Evolutionary conservation across 2,888 invertebrate genomes (phyloP).

Genomic region (Choristoneura rosaceana): DNA sequence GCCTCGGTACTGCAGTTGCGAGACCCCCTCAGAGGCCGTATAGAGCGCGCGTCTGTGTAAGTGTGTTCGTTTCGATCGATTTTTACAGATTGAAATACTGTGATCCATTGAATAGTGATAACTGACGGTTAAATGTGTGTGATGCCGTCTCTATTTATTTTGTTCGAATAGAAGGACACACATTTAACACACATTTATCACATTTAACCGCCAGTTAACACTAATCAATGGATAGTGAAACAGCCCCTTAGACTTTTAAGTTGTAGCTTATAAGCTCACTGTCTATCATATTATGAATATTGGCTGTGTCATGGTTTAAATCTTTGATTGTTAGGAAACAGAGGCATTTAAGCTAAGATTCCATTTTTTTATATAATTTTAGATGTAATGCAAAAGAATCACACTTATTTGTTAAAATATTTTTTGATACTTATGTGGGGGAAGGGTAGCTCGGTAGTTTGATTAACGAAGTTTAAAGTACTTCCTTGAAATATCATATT

Average conservation of each 20-base stretch:
- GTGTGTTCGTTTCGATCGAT: too few species aligned
- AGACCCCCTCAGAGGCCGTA: too few species aligned
- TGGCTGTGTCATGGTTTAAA: background rate
- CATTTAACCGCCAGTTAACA: too few species aligned
- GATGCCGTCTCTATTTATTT: too few species aligned
- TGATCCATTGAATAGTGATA: too few species aligned
- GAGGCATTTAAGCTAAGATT: background rate
- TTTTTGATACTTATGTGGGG: background rate
- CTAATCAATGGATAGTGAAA: too few species aligned
- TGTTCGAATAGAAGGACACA: too few species aligned
- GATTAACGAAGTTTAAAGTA: background rate
- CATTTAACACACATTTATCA: too few species aligned
- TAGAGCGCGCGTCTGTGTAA: too few species aligned
- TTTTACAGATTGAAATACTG: too few species aligned
- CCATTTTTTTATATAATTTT: background rate
- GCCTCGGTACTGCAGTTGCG: too few species aligned
- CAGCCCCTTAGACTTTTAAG: background rate
- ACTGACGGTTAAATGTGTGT: too few species aligned
- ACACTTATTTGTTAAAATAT: background rate
- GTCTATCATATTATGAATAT: background rate
- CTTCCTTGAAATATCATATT: background rate
- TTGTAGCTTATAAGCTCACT: background rate
- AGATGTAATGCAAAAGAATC: background rate
- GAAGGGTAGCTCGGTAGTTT: background rate
- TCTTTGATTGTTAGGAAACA: background rate